Conservation (phyloP, 2,797 vertebrate species). For the Rachycentron canadum region DNA sequence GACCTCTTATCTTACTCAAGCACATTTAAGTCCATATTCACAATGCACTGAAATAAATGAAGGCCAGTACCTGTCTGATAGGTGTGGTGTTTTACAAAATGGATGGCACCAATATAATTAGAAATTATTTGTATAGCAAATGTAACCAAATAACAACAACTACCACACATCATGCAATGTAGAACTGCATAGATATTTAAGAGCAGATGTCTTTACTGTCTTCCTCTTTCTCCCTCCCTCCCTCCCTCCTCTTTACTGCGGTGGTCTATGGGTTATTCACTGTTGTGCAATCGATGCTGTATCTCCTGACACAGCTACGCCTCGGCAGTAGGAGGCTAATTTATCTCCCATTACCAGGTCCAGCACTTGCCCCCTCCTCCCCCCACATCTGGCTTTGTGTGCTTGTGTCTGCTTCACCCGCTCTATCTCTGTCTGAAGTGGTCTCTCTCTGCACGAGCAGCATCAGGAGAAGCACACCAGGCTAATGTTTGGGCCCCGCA, state of each 20-base stretch:
- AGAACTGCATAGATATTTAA: too few relatives aligned
- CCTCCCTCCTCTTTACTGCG: neutral
- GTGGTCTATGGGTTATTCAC: neutral
- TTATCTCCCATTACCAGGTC: constrained; percentile 52
- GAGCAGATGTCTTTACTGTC: neutral
- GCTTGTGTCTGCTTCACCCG: neutral
- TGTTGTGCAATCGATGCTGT: constrained; percentile 9
- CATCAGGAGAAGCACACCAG: too few relatives aligned
- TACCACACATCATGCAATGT: neutral
- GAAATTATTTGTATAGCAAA: neutral
- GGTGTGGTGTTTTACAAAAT: constrained; percentile 1
- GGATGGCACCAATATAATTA: neutral
- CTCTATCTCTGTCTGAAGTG: constrained; percentile 35
- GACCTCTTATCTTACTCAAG: neutral
- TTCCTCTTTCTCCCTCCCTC: neutral
- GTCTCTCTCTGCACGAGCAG: neutral
- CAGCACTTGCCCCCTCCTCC: neutral
- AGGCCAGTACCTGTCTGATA: neutral
- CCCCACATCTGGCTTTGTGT: neutral
- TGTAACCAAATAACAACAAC: too few relatives aligned
- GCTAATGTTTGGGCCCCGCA: too few relatives aligned
- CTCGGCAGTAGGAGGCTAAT: constrained; percentile 33
- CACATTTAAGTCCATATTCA: neutral
- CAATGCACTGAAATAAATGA: neutral
- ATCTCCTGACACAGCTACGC: constrained; percentile 21